Conservation (phyloP, 2,888 invertebrate species). For the Rhingia rostrata region DNA sequence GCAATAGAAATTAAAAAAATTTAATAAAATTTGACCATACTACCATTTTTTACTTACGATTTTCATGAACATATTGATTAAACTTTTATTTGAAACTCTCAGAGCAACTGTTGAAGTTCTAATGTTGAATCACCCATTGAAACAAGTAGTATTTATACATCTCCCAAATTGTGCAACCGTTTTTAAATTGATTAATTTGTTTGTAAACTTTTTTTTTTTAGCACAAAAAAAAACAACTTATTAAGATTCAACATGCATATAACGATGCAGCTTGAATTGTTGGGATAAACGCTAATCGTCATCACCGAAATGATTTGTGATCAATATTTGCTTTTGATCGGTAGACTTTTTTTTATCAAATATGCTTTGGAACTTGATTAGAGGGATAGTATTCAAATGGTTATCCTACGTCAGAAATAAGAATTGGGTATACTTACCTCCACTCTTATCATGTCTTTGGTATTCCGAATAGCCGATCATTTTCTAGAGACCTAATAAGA, state of each 20-base stretch:
- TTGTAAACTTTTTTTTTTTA: conserved; percentile 17
- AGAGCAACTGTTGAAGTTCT: conserved; percentile 37
- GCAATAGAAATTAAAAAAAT: conserved; percentile 2
- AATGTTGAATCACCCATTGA: conserved; percentile 24
- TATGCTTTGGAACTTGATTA: conserved; percentile 28
- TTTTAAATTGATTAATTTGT: neutral
- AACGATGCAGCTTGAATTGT: conserved; percentile 23
- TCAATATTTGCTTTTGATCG: neutral
- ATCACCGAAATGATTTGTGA: conserved; percentile 19
- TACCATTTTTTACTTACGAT: conserved; percentile 25
- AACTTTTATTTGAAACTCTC: conserved; percentile 24
- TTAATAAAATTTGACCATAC: too few species aligned
- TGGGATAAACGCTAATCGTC: conserved; percentile 7
- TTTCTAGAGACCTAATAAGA: conserved; percentile 13
- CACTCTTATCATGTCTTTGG: conserved; percentile 16
- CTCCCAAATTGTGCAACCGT: neutral
- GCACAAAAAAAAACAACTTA: conserved; percentile 11
- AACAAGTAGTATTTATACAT: conserved; percentile 40
- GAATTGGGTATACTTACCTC: neutral
- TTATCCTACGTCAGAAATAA: conserved; percentile 33
- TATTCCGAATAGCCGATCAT: conserved; percentile 30
- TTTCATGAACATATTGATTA: conserved; percentile 54
- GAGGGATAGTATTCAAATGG: conserved; percentile 7
- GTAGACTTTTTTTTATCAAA: conserved; percentile 7
- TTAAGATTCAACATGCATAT: conserved; percentile 36